Conservation (phyloP, 2,888 invertebrate genomes). For the Hofmannophila pseudospretella region DNA sequence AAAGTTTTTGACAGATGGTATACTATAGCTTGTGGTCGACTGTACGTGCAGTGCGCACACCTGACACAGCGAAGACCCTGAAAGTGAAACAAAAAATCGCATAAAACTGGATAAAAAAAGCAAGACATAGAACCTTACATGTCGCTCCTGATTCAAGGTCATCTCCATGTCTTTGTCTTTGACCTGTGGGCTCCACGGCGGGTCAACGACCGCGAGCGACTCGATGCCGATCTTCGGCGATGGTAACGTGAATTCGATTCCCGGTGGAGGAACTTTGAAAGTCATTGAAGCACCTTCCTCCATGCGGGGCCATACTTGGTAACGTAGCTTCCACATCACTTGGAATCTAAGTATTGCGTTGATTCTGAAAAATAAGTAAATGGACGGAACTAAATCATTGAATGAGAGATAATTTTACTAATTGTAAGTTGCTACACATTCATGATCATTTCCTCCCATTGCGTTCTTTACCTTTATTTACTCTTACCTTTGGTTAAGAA, state of each 20-base stretch:
- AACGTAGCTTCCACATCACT: constrained; percentile 96
- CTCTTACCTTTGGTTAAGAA: no score
- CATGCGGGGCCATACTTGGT: constrained; percentile 99
- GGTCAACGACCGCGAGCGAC: constrained; percentile 95
- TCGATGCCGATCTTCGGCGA: constrained; percentile 99
- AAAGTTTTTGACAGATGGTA: no score
- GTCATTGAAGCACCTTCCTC: constrained; percentile 97
- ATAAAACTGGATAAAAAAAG: no score
- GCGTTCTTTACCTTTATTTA: no score
- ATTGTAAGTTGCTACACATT: no score
- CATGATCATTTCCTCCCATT: no score
- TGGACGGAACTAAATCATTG: no score
- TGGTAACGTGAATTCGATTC: constrained; percentile 98
- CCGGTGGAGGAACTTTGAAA: constrained; percentile 99
- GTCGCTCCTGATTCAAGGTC: constrained; percentile 97
- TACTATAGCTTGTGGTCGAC: no score
- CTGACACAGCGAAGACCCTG: no score
- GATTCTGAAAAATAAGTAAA: constrained; percentile 63
- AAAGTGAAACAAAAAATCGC: no score
- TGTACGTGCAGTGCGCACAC: no score
- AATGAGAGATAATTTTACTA: background rate
- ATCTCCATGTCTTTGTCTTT: constrained; percentile 99
- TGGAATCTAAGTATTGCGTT: constrained; percentile 84
- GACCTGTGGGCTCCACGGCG: constrained; percentile 98
- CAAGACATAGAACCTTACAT: no score